Evolutionary conservation across 2,113 vertebrate species (phyloP).

Genomic region (Saccopteryx leptura): DNA sequence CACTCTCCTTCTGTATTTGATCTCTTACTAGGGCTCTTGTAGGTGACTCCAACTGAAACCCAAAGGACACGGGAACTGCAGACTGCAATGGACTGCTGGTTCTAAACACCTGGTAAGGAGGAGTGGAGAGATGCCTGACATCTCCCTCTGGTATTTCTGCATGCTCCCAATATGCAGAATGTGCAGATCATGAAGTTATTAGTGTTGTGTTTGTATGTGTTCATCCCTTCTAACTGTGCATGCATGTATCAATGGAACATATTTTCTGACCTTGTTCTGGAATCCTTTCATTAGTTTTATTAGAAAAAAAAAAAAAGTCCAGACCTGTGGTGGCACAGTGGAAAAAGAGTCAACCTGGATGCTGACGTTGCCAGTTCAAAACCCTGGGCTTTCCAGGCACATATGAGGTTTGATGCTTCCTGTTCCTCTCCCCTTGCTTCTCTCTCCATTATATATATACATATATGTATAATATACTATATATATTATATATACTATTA

Average conservation of each 20-base stretch:
- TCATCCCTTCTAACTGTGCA: background rate
- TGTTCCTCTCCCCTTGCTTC: no score
- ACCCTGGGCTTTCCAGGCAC: no score
- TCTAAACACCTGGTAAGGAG: background rate
- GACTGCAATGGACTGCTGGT: background rate
- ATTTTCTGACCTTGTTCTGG: background rate
- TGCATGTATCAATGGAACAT: background rate
- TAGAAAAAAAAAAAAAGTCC: background rate
- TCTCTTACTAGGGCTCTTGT: background rate
- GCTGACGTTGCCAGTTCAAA: no score
- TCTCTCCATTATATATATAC: no score
- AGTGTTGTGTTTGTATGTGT: background rate
- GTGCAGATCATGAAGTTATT: background rate
- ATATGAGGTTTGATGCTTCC: no score
- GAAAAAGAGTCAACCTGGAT: no score
- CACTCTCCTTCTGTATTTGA: background rate
- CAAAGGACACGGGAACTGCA: background rate
- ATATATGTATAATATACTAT: no score
- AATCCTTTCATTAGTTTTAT: background rate
- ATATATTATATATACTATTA: background rate
- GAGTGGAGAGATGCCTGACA: background rate
- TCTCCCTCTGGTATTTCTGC: background rate
- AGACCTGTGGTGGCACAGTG: no score
- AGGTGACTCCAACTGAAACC: background rate
- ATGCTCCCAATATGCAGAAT: background rate